Base-by-base conservation (phyloP, 1,140 invertebrate genomes). In the Calliphora vicina region DNA sequence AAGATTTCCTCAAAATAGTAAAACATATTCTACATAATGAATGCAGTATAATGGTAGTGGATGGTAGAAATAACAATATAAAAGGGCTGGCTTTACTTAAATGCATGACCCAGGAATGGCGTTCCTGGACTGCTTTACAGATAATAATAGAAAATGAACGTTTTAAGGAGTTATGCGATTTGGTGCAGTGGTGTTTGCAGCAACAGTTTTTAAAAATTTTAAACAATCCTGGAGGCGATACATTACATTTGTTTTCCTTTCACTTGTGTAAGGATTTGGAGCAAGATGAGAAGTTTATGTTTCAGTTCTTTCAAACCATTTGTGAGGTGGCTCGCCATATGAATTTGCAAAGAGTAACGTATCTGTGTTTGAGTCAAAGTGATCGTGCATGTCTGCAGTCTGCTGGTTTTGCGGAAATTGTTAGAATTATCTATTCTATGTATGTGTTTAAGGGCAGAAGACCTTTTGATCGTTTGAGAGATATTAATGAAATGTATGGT, bases 401-500 rank as follows among this genome's bases (percentile, higher is more conserved):
- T 0, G 5, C 9, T 8, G 72, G 45, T 20, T 84, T 76, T 71
- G 13, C 42, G 6, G 25, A 20, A 61, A n/a, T 84, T 6, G n/a
- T 26, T 13, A 27, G 72, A 9, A 27, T 82, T 27, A 57, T 84
- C 5, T 84, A 84, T 71, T 84, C 83, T 12, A 45, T 84, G 43
- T 72, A 76, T 42, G 27, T 61, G 26, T 20, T 45, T 67, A 20
- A 42, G 1, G 80, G 72, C 25, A 15, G 80, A 17, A 50, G 83
- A 23, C 43, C 80, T 25, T 84, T 84, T 67, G 80, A 81, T 35
- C 29, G 43, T 43, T 45, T 84, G 26, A 80, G 83, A 2, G 81
- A 84, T 26, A 42, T 84, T 13, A 45, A 80, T 61, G 83, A 84
- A 71, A 82, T 82, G 81, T 74, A 76, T 57, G 61, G 71, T 42